Evolutionary conservation across 2,888 invertebrate species (phyloP).

Genomic region (Yponomeuta malinellus): DNA sequence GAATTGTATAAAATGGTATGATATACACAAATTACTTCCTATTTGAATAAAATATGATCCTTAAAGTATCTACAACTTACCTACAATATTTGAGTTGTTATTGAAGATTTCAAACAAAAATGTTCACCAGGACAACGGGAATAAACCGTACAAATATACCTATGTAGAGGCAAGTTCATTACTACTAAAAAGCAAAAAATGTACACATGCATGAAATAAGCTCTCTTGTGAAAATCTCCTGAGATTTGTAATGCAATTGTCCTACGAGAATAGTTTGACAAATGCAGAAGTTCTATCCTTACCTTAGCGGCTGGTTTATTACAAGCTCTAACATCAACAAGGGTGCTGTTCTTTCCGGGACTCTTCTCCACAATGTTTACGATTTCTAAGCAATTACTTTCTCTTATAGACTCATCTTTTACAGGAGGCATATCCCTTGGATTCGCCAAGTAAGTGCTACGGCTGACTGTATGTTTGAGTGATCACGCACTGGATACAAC

Average conservation of each 20-base stretch:
- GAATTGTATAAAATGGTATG: no score
- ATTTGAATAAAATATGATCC: no score
- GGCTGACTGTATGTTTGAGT: neutral
- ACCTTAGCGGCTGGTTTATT: conserved; percentile 81
- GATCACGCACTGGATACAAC: neutral
- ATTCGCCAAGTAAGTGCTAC: neutral
- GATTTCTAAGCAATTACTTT: conserved; percentile 66
- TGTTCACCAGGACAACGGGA: no score
- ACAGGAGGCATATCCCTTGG: conserved; percentile 70
- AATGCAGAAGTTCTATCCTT: conserved; percentile 30
- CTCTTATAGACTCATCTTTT: conserved; percentile 67
- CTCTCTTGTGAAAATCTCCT: neutral
- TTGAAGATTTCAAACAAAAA: no score
- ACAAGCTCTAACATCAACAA: conserved; percentile 80
- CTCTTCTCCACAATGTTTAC: conserved; percentile 67
- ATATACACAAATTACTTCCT: no score
- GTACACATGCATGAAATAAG: neutral
- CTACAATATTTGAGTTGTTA: no score
- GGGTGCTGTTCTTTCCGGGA: conserved; percentile 63
- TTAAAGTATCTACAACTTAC: no score
- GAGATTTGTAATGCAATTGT: neutral
- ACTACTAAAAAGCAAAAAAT: neutral
- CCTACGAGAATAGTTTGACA: neutral
- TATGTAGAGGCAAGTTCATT: neutral
- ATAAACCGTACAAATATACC: no score